A percentile compares a stretch with the other conserved stretches of the same genome.
Evolutionary conservation across 2,113 vertebrate species (phyloP).

Genomic region (Lichenostomus cassidix): DNA sequence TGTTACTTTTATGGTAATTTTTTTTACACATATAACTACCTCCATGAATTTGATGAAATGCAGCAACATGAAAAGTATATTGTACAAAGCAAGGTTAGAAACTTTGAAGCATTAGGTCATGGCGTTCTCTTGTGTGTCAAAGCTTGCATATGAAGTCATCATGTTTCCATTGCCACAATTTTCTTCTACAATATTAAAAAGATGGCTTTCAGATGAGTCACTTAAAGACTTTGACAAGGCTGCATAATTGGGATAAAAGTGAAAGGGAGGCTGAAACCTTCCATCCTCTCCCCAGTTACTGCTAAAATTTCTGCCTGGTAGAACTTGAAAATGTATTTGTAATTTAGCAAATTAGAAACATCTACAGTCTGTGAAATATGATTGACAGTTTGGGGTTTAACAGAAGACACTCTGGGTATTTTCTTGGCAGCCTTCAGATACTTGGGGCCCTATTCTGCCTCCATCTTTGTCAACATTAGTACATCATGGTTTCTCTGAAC

Average conservation of each 20-base stretch:
- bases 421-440: conserved; percentile 63
- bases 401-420: conserved; percentile 63
- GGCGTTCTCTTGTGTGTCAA: conserved; percentile 68
- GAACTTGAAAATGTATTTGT: conserved; percentile 67
- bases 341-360: conserved; percentile 62
- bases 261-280: conserved; percentile 50
- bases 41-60: conserved; percentile 89
- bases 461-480: conserved; percentile 4
- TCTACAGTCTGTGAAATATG: conserved; percentile 50
- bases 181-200: conserved; percentile 58
- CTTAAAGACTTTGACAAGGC: conserved; percentile 50
- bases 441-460: conserved; percentile 65
- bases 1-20: conserved; percentile 83
- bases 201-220: conserved; percentile 68
- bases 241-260: conserved; percentile 52
- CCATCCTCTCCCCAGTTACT: conserved; percentile 51
- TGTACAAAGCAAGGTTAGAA: conserved; percentile 71
- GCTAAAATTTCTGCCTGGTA: conserved; percentile 67
- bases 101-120: conserved; percentile 64
- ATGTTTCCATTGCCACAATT: conserved; percentile 68
- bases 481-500: conserved; percentile 20
- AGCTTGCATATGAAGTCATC: conserved; percentile 68
- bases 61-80: conserved; percentile 79
- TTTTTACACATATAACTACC: conserved; percentile 93
- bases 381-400: conserved; percentile 62